Percentiles rank a stretch among this genome's conserved stretches.
These are phyloP conservation scores for Miltochrista miniata DNA, from an alignment of 2,888 invertebrate species.

Conservation along the genomic window DNA sequence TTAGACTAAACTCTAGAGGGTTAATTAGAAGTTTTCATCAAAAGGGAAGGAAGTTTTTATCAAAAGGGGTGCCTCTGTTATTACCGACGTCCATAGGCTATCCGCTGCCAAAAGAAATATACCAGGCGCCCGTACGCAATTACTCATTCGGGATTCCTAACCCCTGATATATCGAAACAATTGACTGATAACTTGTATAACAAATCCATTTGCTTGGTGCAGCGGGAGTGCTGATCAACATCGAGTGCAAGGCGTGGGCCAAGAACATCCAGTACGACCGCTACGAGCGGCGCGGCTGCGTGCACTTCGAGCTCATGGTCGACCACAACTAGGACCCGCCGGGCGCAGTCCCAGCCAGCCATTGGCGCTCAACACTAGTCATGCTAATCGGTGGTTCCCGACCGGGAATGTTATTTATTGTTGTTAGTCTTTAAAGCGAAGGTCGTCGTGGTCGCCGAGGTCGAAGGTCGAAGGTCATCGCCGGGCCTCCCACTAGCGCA, in stretches of 20 bases:
- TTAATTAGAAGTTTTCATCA: too few species aligned
- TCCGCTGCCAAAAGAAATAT: too few species aligned
- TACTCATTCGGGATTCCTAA: too few species aligned
- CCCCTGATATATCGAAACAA: too few species aligned
- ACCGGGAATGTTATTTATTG: conserved; percentile 34
- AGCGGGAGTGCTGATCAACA: conserved; percentile 95
- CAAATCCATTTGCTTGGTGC: conserved; percentile 21
- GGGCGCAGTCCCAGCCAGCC: conserved; percentile 18
- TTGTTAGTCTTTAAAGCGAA: conserved; percentile 35
- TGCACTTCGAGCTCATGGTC: conserved; percentile 97
- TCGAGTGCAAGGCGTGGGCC: conserved; percentile 97
- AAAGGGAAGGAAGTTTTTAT: too few species aligned
- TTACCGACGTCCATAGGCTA: too few species aligned
- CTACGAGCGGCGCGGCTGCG: conserved; percentile 94
- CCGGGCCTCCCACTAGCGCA: conserved; percentile 55
- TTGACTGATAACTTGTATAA: too few species aligned
- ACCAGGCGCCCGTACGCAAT: too few species aligned
- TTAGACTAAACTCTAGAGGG: too few species aligned
- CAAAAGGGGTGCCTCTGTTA: too few species aligned
- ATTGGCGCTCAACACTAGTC: conserved; percentile 46
- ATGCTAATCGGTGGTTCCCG: conserved; percentile 43
- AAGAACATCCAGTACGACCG: conserved; percentile 94
- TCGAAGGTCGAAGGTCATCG: conserved; percentile 36
- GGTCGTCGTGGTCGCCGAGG: conserved; percentile 32
- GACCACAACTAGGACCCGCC: conserved; percentile 82